phyloP scores from a whole-genome alignment of 2,888 invertebrate genomes.

The Molanna angustata region DNA sequence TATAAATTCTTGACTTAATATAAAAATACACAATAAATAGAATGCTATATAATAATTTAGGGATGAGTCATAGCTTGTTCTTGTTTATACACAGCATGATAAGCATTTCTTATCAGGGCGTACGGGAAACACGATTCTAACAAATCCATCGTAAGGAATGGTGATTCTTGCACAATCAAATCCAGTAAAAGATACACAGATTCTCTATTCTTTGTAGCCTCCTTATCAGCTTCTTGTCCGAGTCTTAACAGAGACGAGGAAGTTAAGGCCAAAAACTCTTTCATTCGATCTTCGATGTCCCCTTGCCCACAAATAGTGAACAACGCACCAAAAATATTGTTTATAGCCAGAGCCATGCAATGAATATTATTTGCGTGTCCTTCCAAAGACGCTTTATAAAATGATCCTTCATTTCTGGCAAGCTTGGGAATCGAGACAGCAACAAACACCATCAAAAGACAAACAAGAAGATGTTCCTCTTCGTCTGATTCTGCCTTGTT shows the following conservation, averaged over 20 bases:
- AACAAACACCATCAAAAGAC: conserved; percentile 97
- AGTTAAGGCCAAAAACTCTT: conserved; percentile 90
- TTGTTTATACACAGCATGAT: conserved; percentile 92
- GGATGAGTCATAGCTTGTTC: conserved; percentile 64
- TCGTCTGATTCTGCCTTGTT: conserved; percentile 87
- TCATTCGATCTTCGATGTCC: conserved; percentile 96
- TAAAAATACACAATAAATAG: too few relatives aligned
- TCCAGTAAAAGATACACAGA: conserved; percentile 95
- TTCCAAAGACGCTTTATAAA: conserved; percentile 81
- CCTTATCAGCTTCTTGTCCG: conserved; percentile 94
- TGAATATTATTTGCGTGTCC: conserved; percentile 99
- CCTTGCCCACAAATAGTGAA: conserved; percentile 95
- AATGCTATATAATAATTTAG: not conserved
- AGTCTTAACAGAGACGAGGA: conserved; percentile 92
- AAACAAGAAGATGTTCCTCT: conserved; percentile 91
- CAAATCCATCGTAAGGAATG: conserved; percentile 97
- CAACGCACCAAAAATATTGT: conserved; percentile 92
- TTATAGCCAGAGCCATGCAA: conserved; percentile 95
- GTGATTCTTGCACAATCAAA: conserved; percentile 97
- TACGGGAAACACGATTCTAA: conserved; percentile 99
- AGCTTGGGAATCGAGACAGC: conserved; percentile 96
- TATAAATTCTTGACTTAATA: too few relatives aligned
- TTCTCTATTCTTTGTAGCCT: conserved; percentile 90
- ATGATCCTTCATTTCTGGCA: conserved; percentile 85
- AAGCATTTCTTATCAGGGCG: conserved; percentile 95